These are phyloP conservation scores for Cryptoprocta ferox DNA, from an alignment of 2,797 vertebrate species.

Conservation along the genomic window DNA sequence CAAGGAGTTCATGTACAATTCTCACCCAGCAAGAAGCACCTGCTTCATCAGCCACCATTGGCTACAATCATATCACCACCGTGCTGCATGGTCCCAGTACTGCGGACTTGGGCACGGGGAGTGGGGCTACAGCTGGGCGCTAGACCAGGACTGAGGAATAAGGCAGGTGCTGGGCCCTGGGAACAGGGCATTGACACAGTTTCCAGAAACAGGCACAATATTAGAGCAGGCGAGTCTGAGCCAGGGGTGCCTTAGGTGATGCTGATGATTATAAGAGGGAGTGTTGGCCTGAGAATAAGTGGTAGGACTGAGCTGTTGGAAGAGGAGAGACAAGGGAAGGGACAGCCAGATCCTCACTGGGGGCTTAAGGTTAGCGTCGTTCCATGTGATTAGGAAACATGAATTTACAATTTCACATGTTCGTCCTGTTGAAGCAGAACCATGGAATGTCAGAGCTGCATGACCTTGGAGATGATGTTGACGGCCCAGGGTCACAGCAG, in stretches of 20 bases:
- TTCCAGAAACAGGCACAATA: background rate
- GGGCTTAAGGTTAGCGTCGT: background rate
- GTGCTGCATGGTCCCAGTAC: accelerated
- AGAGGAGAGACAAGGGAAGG: background rate
- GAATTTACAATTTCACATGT: background rate
- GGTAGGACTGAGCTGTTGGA: background rate
- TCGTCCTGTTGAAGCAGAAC: background rate
- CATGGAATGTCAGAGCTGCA: background rate
- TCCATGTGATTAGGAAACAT: background rate
- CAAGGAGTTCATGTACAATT: background rate
- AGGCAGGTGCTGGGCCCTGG: background rate
- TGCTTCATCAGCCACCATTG: background rate
- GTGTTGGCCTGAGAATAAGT: background rate
- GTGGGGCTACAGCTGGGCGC: background rate
- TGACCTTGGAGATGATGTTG: background rate
- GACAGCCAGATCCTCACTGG: background rate
- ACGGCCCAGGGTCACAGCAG: background rate
- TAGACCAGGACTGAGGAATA: background rate
- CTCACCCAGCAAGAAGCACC: background rate
- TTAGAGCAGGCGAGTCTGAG: background rate
- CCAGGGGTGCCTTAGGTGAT: background rate
- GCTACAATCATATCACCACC: accelerated
- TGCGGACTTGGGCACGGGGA: background rate
- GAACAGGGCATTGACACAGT: background rate
- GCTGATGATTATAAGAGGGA: background rate